These are phyloP conservation scores for Bergia puertoricense DNA, from an alignment of 92 coral and sea anemone genomes.

Conservation along the genomic window DNA sequence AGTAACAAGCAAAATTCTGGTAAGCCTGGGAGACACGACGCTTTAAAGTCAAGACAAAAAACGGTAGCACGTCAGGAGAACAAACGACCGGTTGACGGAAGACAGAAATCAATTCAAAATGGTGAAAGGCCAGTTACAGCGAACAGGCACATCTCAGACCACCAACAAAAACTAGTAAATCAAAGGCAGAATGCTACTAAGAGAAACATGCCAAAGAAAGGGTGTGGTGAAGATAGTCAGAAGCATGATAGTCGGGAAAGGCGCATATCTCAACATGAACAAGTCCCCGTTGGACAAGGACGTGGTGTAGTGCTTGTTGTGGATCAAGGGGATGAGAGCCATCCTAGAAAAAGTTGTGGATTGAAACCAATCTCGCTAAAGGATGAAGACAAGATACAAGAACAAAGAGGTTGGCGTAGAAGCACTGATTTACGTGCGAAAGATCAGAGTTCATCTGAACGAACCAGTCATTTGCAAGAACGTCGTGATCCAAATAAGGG, in stretches of 20 bases:
- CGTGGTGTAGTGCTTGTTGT: not conserved
- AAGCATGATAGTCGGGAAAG: not conserved
- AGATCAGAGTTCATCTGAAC: not conserved
- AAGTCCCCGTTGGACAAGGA: not conserved
- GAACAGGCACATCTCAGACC: not conserved
- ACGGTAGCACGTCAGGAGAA: not conserved
- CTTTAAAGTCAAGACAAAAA: conserved; percentile 2
- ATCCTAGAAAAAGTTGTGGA: not conserved
- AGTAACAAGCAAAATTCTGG: conserved; percentile 26
- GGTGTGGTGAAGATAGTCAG: not conserved
- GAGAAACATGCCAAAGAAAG: not conserved
- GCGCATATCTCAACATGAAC: not conserved
- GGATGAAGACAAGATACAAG: not conserved
- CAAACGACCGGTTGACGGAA: conserved; percentile 1
- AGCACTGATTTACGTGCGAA: not conserved
- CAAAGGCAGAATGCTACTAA: not conserved
- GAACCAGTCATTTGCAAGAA: not conserved
- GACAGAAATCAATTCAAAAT: not conserved
- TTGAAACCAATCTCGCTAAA: not conserved
- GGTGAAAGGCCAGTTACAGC: not conserved
- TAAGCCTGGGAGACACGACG: conserved; percentile 3
- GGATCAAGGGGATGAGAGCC: not conserved
- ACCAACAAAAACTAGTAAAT: not conserved
- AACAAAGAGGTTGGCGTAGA: not conserved
- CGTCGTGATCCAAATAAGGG: not conserved